phyloP scores from a whole-genome alignment of 2,888 invertebrate genomes.

The Standfussiana lucernea region DNA sequence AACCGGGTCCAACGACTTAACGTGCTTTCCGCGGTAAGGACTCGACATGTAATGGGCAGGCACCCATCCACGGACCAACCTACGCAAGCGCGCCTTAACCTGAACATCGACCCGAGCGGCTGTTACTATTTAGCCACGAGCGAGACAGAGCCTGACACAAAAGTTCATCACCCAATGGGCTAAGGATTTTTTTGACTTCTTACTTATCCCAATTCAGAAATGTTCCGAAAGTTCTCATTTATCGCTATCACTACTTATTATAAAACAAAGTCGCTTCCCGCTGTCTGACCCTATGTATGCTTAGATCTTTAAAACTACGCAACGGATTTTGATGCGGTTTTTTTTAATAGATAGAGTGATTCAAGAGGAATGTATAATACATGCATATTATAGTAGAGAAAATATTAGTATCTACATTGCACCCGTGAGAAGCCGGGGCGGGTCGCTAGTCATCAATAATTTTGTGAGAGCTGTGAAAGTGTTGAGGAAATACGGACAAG shows the following conservation, averaged over 20 bases:
- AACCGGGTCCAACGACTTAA: background rate
- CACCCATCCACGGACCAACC: background rate
- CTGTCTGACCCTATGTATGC: too few relatives aligned
- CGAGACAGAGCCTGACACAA: background rate
- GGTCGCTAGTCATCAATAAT: too few relatives aligned
- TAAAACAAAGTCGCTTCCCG: too few relatives aligned
- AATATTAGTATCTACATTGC: too few relatives aligned
- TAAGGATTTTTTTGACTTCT: background rate
- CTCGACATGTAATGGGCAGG: background rate
- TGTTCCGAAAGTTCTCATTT: background rate
- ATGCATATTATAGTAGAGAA: too few relatives aligned
- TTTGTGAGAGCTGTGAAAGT: background rate
- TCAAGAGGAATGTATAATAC: too few relatives aligned
- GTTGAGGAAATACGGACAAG: background rate
- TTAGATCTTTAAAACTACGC: too few relatives aligned
- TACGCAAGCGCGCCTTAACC: background rate
- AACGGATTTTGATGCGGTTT: too few relatives aligned
- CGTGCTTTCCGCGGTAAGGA: background rate
- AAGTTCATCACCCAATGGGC: background rate
- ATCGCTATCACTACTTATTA: too few relatives aligned
- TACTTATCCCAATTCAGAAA: background rate
- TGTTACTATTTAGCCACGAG: background rate
- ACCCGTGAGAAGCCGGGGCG: too few relatives aligned
- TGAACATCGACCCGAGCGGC: background rate
- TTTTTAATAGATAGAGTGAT: too few relatives aligned